phyloP scores from a whole-genome alignment of 2,888 invertebrate genomes.

The Caenorhabditis sulstoni region DNA sequence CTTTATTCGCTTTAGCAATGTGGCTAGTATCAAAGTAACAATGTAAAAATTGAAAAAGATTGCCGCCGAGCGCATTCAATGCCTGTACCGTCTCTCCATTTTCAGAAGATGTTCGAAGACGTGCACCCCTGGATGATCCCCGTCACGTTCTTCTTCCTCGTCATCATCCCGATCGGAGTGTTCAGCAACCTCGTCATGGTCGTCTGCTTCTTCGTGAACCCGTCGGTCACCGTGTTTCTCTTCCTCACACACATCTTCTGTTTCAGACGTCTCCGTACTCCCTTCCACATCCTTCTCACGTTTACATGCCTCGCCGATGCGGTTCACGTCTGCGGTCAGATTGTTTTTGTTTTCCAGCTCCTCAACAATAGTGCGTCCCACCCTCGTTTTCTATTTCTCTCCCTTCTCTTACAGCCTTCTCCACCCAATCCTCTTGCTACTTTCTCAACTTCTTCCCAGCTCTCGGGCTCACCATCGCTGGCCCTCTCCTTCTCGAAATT shows the following conservation, averaged over 20 bases:
- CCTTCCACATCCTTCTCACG: conserved; percentile 61
- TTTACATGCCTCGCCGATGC: conserved; percentile 62
- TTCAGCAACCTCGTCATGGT: conserved; percentile 58
- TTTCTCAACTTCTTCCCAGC: conserved; percentile 49
- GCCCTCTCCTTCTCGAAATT: conserved; percentile 49
- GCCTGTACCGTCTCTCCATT: too few species aligned
- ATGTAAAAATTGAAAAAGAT: too few species aligned
- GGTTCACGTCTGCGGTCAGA: conserved; percentile 62
- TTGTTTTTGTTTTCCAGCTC: conserved; percentile 55
- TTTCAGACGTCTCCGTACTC: conserved; percentile 58
- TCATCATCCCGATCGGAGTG: conserved; percentile 55
- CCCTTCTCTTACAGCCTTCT: conserved; percentile 26
- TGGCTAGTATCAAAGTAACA: too few species aligned
- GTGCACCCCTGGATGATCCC: conserved; percentile 64
- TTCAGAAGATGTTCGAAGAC: conserved; percentile 54
- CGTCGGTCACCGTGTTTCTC: conserved; percentile 15
- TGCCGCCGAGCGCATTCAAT: too few species aligned
- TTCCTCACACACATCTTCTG: not conserved
- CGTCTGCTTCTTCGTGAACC: conserved; percentile 45
- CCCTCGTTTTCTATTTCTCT: too few species aligned
- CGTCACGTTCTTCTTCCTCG: conserved; percentile 57
- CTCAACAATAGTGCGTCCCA: conserved; percentile 51
- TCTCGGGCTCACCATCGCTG: conserved; percentile 38
- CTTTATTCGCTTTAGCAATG: not conserved
- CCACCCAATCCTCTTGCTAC: conserved; percentile 48